These are phyloP conservation scores for Erebia palarica DNA, from an alignment of 2,888 invertebrate species.

Conservation along the genomic window DNA sequence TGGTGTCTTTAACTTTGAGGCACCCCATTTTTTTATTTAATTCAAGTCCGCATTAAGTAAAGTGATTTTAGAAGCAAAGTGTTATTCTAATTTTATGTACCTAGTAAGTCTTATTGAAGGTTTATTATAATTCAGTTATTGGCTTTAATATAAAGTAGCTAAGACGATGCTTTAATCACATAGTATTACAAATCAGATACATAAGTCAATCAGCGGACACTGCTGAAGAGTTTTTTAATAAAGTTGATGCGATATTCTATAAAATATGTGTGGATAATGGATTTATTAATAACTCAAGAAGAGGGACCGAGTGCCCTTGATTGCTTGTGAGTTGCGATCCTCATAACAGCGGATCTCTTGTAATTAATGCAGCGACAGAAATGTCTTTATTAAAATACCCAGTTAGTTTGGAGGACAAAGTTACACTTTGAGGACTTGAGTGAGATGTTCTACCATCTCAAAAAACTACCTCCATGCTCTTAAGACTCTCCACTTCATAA, in stretches of 20 bases:
- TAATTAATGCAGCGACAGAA: background rate
- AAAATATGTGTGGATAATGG: background rate
- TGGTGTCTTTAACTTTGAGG: constrained; percentile 11
- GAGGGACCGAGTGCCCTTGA: constrained; percentile 2
- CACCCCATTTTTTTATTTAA: constrained; percentile 9
- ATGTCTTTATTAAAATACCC: constrained; percentile 8
- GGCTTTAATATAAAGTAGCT: no score
- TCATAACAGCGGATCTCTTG: background rate
- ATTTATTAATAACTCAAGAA: constrained; percentile 2
- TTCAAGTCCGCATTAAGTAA: background rate
- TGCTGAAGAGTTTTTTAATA: background rate
- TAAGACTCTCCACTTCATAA: background rate
- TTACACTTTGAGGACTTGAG: background rate
- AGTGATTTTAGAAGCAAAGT: no score
- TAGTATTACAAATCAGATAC: background rate
- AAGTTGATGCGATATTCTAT: background rate
- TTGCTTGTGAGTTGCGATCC: constrained; percentile 5
- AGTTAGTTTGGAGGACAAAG: background rate
- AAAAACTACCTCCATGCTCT: background rate
- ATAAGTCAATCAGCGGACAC: background rate
- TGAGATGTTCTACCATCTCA: background rate
- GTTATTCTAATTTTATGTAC: no score
- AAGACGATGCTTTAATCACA: no score
- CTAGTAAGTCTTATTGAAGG: no score
- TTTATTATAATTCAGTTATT: no score